phyloP scores from a whole-genome alignment of 2,797 vertebrate genomes.

The Myotis daubentonii region DNA sequence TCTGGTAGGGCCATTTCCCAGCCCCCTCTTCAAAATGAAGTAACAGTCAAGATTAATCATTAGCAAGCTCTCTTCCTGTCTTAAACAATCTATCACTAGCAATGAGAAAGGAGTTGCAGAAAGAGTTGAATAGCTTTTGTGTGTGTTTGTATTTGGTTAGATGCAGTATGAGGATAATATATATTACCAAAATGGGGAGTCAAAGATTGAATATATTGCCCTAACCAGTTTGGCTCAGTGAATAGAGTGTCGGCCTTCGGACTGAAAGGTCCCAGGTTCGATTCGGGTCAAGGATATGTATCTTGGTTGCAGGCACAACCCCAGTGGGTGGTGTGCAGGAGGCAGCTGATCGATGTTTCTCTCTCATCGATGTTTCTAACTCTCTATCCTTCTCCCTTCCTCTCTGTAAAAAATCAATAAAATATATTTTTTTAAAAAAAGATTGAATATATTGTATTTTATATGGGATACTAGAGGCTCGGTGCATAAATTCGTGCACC shows the following conservation, averaged over 20 bases:
- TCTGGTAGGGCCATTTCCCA: not conserved
- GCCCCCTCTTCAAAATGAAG: not conserved
- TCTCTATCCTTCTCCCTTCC: no score
- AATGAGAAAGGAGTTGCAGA: not conserved
- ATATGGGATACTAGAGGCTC: not conserved
- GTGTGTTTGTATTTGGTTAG: not conserved
- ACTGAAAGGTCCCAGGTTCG: no score
- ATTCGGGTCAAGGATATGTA: no score
- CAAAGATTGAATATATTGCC: not conserved
- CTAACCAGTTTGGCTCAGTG: no score
- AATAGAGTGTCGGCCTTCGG: no score
- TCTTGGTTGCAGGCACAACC: no score
- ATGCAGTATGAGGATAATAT: not conserved
- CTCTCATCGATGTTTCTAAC: no score
- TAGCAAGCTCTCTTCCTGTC: not conserved
- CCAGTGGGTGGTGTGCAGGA: no score
- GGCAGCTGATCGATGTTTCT: no score
- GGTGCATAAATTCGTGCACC: no score
- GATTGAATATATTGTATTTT: not conserved
- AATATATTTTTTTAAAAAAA: not conserved
- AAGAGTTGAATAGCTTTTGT: not conserved
- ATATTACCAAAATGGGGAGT: not conserved
- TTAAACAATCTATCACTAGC: not conserved
- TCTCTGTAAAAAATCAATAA: no score
- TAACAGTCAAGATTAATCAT: not conserved